phyloP scores from a whole-genome alignment of 2,797 vertebrate species.

The Phoebastria nigripes region DNA sequence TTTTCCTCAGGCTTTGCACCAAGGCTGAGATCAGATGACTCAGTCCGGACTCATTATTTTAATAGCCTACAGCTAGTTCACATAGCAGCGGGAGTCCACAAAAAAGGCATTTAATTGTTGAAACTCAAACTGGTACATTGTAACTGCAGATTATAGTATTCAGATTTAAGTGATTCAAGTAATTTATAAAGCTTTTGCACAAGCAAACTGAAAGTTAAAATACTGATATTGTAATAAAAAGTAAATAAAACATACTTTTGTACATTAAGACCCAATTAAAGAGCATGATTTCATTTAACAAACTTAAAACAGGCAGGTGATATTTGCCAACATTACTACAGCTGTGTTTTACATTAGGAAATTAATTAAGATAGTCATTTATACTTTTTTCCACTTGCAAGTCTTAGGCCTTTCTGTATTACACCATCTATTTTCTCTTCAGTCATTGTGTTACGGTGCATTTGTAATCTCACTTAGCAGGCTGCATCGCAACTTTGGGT shows the following conservation, averaged over 20 bases:
- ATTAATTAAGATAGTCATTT: conserved; percentile 79
- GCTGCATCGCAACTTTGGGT: not conserved
- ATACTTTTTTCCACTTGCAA: conserved; percentile 71
- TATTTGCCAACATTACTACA: conserved; percentile 75
- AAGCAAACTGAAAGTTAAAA: conserved; percentile 74
- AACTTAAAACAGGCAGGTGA: conserved; percentile 70
- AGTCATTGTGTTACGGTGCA: not conserved
- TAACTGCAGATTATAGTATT: conserved; percentile 73
- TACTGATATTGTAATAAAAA: conserved; percentile 76
- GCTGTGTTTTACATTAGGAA: conserved; percentile 79
- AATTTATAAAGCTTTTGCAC: conserved; percentile 74
- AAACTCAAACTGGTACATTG: conserved; percentile 72
- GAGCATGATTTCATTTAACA: conserved; percentile 75
- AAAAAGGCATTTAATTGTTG: conserved; percentile 79
- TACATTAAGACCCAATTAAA: conserved; percentile 75
- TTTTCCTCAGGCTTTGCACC: conserved; percentile 75
- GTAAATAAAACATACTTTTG: conserved; percentile 76
- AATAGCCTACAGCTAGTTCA: conserved; percentile 80
- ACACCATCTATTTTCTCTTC: conserved; percentile 69
- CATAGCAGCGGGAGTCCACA: conserved; percentile 76
- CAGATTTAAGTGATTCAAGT: conserved; percentile 70
- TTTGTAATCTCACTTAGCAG: conserved; percentile 42
- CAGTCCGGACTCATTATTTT: conserved; percentile 79
- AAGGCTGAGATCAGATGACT: conserved; percentile 77
- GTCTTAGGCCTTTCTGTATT: conserved; percentile 62